Conservation (phyloP, 2,113 vertebrate species). For the Meriones unguiculatus region DNA sequence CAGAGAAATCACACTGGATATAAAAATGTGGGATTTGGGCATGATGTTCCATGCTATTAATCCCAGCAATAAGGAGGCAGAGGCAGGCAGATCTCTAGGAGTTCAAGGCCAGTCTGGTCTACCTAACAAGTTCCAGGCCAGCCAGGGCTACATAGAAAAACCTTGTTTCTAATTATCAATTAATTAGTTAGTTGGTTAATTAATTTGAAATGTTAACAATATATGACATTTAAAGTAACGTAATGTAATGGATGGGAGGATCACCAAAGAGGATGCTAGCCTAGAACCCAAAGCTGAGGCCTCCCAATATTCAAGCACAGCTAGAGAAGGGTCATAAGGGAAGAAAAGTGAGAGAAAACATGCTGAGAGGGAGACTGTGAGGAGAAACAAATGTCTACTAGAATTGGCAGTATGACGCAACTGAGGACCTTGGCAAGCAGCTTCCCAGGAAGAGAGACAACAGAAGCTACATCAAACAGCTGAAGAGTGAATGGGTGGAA, state of each 20-base stretch:
- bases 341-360: neutral
- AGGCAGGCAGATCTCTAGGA: neutral
- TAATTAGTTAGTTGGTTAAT: neutral
- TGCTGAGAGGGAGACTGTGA: neutral
- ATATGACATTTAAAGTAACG: conserved; percentile 50
- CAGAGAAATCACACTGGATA: conserved; percentile 43
- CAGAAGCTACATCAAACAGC: neutral
- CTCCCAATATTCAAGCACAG: neutral
- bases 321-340: neutral
- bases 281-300: conserved; percentile 7
- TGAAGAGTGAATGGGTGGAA: neutral
- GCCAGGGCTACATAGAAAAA: neutral
- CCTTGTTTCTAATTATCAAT: neutral
- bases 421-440: neutral
- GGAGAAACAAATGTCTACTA: neutral
- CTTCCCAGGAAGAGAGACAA: neutral
- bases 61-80: neutral
- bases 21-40: conserved; percentile 36
- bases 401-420: neutral
- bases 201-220: neutral
- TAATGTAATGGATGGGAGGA: neutral
- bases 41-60: neutral
- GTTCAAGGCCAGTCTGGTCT: neutral
- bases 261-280: neutral
- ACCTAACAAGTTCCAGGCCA: neutral